These are phyloP conservation scores for Scaptomyza graminum DNA, from an alignment of 1,140 invertebrate species.

Conservation along the genomic window DNA sequence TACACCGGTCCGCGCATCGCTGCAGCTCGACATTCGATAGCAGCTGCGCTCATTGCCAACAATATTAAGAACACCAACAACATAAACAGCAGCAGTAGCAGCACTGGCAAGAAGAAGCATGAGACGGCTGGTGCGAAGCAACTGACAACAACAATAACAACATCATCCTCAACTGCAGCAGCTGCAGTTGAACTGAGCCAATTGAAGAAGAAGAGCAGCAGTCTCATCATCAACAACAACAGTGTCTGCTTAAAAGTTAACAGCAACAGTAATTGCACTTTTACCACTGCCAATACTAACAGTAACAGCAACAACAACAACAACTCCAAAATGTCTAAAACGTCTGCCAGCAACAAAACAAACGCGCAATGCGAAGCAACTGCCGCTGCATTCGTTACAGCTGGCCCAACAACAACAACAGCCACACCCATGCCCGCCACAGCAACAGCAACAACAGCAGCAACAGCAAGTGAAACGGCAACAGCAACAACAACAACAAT, in stretches of 20 bases:
- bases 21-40: constrained; percentile 56
- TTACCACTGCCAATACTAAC: constrained; percentile 67
- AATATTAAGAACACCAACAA: constrained; percentile 37
- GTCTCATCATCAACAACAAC: constrained; percentile 15
- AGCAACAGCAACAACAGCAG: constrained; percentile 37
- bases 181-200: constrained; percentile 22
- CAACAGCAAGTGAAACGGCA: constrained; percentile 37
- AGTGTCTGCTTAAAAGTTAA: constrained; percentile 67
- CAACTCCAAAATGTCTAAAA: constrained; percentile 64
- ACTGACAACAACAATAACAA: constrained; percentile 47
- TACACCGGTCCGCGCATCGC: constrained; percentile 58
- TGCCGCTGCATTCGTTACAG: constrained; percentile 48
- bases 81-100: constrained; percentile 12
- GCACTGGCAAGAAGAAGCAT: constrained; percentile 62
- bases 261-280: constrained; percentile 49
- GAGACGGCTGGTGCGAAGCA: constrained; percentile 37
- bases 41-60: constrained; percentile 64
- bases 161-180: constrained; percentile 14
- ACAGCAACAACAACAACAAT: constrained; percentile 49
- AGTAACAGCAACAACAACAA: constrained; percentile 47
- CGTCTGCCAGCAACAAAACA: constrained; percentile 55
- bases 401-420: constrained; percentile 56
- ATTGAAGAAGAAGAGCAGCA: constrained; percentile 30
- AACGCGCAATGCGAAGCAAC: constrained; percentile 52
- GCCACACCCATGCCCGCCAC: constrained; percentile 51